Conservation (phyloP, 2,113 vertebrate genomes). For the Axis porcinus region DNA sequence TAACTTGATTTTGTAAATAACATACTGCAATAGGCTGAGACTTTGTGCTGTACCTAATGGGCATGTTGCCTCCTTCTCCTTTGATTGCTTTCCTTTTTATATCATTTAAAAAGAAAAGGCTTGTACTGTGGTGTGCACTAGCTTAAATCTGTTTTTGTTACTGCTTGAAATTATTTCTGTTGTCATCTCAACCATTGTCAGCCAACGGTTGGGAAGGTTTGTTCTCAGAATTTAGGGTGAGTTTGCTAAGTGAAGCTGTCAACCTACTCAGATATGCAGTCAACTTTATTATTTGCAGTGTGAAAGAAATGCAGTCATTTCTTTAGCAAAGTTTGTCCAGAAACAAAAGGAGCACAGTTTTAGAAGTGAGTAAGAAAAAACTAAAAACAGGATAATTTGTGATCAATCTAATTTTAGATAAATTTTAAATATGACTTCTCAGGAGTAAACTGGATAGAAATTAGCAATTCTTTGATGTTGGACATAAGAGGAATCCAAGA, state of each 20-base stretch:
- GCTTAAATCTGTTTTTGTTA: slow-evolving; percentile 46
- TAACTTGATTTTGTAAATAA: slow-evolving; percentile 70
- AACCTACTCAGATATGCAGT: slow-evolving; percentile 36
- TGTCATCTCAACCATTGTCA: slow-evolving; percentile 53
- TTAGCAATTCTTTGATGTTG: slow-evolving; percentile 19
- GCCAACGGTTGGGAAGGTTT: slow-evolving; percentile 27
- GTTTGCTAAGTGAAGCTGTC: slow-evolving; percentile 57
- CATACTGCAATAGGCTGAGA: slow-evolving; percentile 11
- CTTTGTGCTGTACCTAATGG: slow-evolving; percentile 20
- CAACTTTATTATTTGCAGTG: slow-evolving; percentile 47
- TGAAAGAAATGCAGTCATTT: slow-evolving; percentile 33
- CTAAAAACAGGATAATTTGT: neutral
- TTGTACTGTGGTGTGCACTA: slow-evolving; percentile 27
- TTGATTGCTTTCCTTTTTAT: slow-evolving; percentile 44
- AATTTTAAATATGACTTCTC: slow-evolving; percentile 10
- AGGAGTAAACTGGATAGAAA: neutral
- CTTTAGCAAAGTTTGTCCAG: slow-evolving; percentile 40
- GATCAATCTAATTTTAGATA: slow-evolving; percentile 35
- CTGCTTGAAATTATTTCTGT: slow-evolving; percentile 57
- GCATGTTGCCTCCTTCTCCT: slow-evolving; percentile 28
- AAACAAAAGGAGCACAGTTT: neutral
- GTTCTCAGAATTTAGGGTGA: slow-evolving; percentile 55
- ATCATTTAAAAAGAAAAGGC: slow-evolving; percentile 44
- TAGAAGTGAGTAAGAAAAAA: neutral
- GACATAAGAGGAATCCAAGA: neutral